Evolutionary conservation across 2,888 invertebrate species (phyloP), one percentile per base, ranked within the genome.

Genomic region (Papilio gigon): DNA sequence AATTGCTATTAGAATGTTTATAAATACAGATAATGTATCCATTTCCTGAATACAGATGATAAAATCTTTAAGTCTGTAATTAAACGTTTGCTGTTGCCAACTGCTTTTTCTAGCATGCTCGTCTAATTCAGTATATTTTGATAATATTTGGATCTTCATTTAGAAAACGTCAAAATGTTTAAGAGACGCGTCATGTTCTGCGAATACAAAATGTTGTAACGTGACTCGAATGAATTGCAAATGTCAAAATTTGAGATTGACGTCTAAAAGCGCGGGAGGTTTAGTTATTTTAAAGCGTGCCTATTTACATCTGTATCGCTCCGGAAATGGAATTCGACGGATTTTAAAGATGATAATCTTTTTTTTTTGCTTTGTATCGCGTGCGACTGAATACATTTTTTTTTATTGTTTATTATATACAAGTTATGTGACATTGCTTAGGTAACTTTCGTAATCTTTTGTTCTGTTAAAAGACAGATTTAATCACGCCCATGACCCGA

Each of bases 231-330:
- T 47, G 47, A 22, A 50, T 66, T 25, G 35, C 22, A 8, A 35
- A 47, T 60, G 66, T 47, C 47, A 66, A 27, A 37, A 37, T 60
- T 60, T 59, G 22, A n/a, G 59, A 66, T 75, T 71, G 20, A 22
- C 67, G 72, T 75, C 72, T 65, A 42, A 50, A 67, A 63, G 60
- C 42, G 73, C 50, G 61, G 33, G 66, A 59, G 56, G 62, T 65
- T 71, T 71, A 58, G 60, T 50, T 64, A 42, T 71, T 72, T 63
- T 37, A 53, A 40, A 61, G 58, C 58, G 56, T 56, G 33, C 14
- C 27, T 53, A 76, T 77, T 76, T 72, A 61, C 73, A 77, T 75
- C 65, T 74, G 72, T 76, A 76, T 71, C 47, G 66, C 67, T 71
- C 63, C 75, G 76, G 76, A 77, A 75, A 71, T 65, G 62, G 47